Evolutionary conservation across 2,113 vertebrate species (phyloP).

Genomic region (Pteronura brasiliensis): DNA sequence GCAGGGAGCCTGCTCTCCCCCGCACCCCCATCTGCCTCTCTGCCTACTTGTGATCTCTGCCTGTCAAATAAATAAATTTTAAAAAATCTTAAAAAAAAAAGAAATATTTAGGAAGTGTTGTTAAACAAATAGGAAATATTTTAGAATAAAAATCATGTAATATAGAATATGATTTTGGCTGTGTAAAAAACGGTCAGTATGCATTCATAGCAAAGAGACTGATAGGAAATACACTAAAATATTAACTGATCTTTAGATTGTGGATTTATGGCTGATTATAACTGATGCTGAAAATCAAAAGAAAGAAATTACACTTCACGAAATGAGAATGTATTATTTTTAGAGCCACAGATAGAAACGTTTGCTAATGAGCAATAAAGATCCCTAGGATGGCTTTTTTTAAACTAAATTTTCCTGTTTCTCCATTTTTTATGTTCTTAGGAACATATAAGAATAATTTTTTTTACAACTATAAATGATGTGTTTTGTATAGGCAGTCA

Average conservation of each 20-base stretch:
- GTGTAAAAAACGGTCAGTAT: not conserved
- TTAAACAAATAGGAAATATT: not conserved
- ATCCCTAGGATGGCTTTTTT: not conserved
- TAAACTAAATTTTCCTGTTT: not conserved
- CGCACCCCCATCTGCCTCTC: no score
- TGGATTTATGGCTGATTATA: not conserved
- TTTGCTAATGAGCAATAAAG: not conserved
- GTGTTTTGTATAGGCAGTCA: not conserved
- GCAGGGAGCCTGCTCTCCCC: no score
- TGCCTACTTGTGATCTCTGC: no score
- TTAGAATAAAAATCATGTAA: slow-evolving; percentile 19
- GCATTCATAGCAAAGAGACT: not conserved
- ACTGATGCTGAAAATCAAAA: slow-evolving; percentile 3
- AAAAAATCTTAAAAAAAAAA: not conserved
- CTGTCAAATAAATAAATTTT: no score
- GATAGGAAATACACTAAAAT: not conserved
- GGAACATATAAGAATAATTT: not conserved
- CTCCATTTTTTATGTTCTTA: not conserved
- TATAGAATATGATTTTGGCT: not conserved
- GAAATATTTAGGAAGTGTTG: not conserved
- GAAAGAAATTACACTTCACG: slow-evolving; percentile 1
- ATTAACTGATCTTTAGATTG: slow-evolving; percentile 7
- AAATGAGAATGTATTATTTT: not conserved
- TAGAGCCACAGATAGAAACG: not conserved
- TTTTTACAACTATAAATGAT: not conserved